phyloP scores from a whole-genome alignment of 2,888 invertebrate species.

The Neoascia interrupta region DNA sequence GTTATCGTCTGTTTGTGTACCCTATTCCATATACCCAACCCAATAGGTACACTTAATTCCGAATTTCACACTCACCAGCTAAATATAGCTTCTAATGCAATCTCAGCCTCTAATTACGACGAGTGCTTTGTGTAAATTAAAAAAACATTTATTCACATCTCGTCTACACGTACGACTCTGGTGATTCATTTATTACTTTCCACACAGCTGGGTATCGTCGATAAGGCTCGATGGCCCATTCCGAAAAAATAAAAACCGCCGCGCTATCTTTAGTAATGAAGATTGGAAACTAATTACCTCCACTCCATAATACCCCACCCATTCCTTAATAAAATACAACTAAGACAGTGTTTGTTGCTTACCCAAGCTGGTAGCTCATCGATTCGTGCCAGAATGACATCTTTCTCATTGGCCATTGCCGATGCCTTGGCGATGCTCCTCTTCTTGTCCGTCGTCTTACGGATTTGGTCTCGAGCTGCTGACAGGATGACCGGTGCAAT shows the following conservation, averaged over 20 bases:
- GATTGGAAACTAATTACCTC: no score
- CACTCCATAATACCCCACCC: neutral
- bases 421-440: conserved; percentile 88
- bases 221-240: conserved; percentile 2
- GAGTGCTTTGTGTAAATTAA: conserved; percentile 3
- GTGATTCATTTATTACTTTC: conserved; percentile 7
- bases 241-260: neutral
- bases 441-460: conserved; percentile 86
- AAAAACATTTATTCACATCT: neutral
- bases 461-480: conserved; percentile 89
- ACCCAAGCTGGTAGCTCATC: conserved; percentile 98
- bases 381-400: conserved; percentile 90
- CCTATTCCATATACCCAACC: no score
- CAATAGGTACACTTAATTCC: neutral
- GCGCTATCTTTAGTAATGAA: no score
- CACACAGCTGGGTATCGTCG: no score
- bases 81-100: conserved; percentile 23
- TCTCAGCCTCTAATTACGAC: conserved; percentile 12
- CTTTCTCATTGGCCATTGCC: conserved; percentile 90
- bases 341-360: conserved; percentile 73
- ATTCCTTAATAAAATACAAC: neutral
- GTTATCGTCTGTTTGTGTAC: no score
- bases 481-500: conserved; percentile 88
- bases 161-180: neutral
- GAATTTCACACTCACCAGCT: conserved; percentile 5